phyloP scores from a whole-genome alignment of 2,113 vertebrate species.

The Anarrhichthys ocellatus region DNA sequence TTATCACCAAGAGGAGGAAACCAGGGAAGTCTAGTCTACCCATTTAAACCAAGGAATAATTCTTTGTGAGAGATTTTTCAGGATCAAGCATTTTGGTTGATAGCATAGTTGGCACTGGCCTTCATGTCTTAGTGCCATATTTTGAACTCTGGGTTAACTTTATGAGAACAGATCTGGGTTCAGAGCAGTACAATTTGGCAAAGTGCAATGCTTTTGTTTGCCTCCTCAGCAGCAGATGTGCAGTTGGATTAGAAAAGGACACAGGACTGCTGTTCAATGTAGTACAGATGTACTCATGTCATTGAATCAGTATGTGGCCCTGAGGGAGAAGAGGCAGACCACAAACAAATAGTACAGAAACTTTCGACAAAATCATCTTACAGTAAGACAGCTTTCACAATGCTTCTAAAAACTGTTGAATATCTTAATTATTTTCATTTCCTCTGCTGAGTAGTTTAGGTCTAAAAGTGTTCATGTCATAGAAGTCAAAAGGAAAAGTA shows the following conservation, averaged over 20 bases:
- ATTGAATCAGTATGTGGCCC: constrained; percentile 78
- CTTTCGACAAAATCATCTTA: constrained; percentile 43
- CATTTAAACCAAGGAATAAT: constrained; percentile 22
- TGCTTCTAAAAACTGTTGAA: constrained; percentile 10
- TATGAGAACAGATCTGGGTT: constrained; percentile 34
- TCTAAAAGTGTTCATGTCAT: not conserved
- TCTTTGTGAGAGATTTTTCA: constrained; percentile 4
- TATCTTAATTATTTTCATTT: constrained; percentile 14
- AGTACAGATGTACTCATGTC: constrained; percentile 81
- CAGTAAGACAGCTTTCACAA: constrained; percentile 20
- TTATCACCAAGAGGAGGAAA: constrained; percentile 66
- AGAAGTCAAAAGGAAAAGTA: not conserved
- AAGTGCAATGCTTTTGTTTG: constrained; percentile 70
- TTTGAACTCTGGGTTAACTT: constrained; percentile 50
- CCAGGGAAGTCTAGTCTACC: constrained; percentile 44
- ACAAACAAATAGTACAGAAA: constrained; percentile 71
- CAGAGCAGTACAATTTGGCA: constrained; percentile 65
- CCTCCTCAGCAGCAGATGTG: constrained; percentile 80
- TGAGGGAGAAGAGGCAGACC: constrained; percentile 59
- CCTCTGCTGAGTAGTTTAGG: not conserved
- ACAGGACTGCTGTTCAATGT: constrained; percentile 71
- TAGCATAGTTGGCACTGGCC: constrained; percentile 29
- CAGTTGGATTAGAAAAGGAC: constrained; percentile 70
- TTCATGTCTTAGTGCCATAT: constrained; percentile 32
- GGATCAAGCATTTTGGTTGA: constrained; percentile 43